Percentiles rank a stretch among this genome's conserved stretches.
Evolutionary conservation across 2,113 vertebrate species (phyloP).

Genomic region (Physeter macrocephalus): DNA sequence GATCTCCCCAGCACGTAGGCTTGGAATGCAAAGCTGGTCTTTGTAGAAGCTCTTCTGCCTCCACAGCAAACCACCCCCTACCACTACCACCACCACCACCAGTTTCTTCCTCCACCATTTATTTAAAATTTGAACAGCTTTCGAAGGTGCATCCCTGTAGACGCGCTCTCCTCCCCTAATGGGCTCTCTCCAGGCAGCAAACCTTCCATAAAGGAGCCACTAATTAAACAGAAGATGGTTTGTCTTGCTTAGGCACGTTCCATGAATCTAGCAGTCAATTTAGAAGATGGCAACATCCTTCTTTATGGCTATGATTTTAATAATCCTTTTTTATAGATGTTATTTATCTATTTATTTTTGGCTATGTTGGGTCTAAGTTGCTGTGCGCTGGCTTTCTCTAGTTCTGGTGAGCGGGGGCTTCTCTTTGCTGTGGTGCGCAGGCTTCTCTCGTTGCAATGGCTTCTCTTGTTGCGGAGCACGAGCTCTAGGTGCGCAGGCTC

Average conservation of each 20-base stretch:
- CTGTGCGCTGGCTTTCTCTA: too few relatives aligned
- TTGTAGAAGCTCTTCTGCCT: background rate
- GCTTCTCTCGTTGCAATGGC: too few relatives aligned
- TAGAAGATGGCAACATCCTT: conserved; percentile 74
- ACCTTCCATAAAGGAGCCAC: conserved; percentile 77
- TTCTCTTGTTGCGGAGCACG: too few relatives aligned
- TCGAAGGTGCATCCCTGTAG: conserved; percentile 69
- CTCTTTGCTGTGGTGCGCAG: too few relatives aligned
- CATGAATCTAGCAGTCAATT: conserved; percentile 77
- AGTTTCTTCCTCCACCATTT: background rate
- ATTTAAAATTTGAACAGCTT: conserved; percentile 55
- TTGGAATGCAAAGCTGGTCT: conserved; percentile 28
- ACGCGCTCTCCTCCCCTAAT: conserved; percentile 76
- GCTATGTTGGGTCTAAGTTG: too few relatives aligned
- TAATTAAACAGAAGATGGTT: conserved; percentile 81
- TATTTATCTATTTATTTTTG: too few relatives aligned
- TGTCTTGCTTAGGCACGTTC: conserved; percentile 77
- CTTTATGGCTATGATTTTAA: conserved; percentile 69
- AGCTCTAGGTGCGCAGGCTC: too few relatives aligned
- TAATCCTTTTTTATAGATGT: conserved; percentile 56
- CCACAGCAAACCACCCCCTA: background rate
- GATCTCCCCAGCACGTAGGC: background rate
- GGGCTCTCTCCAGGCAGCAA: conserved; percentile 81
- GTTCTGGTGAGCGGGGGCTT: too few relatives aligned
- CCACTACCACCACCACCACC: background rate